phyloP scores from a whole-genome alignment of 2,797 vertebrate genomes.

The Ptychadena robeensis region DNA sequence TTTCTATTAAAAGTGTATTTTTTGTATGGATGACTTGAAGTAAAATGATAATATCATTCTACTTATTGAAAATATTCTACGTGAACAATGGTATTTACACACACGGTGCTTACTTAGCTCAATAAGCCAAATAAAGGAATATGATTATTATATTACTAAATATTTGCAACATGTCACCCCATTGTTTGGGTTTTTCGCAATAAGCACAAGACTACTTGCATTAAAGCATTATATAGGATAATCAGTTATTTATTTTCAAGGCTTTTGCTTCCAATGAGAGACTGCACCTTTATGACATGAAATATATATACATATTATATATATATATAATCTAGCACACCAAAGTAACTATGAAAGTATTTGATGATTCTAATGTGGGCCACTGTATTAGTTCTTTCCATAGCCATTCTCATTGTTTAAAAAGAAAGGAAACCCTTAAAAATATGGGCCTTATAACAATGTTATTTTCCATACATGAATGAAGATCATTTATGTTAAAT shows the following conservation, averaged over 20 bases:
- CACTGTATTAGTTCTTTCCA: neutral
- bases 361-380: conserved; percentile 5
- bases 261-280: neutral
- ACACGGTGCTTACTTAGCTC: conserved; percentile 3
- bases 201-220: neutral
- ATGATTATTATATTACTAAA: neutral
- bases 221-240: neutral
- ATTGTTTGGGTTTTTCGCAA: neutral
- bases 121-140: neutral
- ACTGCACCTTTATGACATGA: conserved; percentile 3
- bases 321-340: conserved; percentile 19
- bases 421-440: too few species aligned
- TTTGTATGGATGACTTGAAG: conserved; percentile 38
- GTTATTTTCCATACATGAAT: neutral
- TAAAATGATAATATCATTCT: neutral
- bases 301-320: neutral
- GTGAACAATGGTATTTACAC: conserved; percentile 30
- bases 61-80: neutral
- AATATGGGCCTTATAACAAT: too few species aligned
- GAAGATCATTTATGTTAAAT: neutral
- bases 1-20: conserved; percentile 61
- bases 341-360: conserved; percentile 13
- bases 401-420: neutral
- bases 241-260: neutral
- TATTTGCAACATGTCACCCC: neutral